Percentiles rank a stretch among this genome's conserved stretches.
Evolutionary conservation across 1,140 invertebrate genomes (phyloP).

Genomic region (Homarus americanus): DNA sequence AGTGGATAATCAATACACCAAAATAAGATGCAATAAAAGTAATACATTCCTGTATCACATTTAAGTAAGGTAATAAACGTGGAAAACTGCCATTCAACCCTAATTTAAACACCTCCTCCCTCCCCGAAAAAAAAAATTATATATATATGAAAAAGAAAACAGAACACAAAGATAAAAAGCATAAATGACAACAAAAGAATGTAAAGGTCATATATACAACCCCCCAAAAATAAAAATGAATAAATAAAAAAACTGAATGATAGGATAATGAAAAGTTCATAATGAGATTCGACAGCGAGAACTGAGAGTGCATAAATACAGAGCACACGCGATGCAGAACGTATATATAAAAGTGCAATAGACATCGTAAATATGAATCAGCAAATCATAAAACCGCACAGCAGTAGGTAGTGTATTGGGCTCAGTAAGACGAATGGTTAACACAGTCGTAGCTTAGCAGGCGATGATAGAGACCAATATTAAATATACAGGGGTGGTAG

Average conservation of each 20-base stretch:
- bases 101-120: too few relatives aligned
- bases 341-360: constrained; percentile 31
- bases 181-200: background rate
- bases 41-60: too few relatives aligned
- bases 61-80: too few relatives aligned
- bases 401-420: background rate
- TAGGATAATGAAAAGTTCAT: constrained; percentile 26
- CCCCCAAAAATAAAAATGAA: background rate
- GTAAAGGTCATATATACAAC: background rate
- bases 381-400: constrained; percentile 1
- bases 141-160: background rate
- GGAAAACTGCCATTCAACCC: too few relatives aligned
- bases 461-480: background rate
- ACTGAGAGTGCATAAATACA: constrained; percentile 15
- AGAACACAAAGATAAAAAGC: background rate
- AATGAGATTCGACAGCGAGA: constrained; percentile 33
- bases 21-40: too few relatives aligned
- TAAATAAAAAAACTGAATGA: background rate
- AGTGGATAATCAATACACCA: too few relatives aligned
- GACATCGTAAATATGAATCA: constrained; percentile 54
- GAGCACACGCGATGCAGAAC: background rate
- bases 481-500: background rate
- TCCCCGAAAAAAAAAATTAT: too few relatives aligned
- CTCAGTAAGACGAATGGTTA: constrained; percentile 13
- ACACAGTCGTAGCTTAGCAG: background rate